A percentile compares a stretch with the other conserved stretches of the same genome.
Conservation (phyloP, 2,113 vertebrate species). For the Puffinus mauretanicus region DNA sequence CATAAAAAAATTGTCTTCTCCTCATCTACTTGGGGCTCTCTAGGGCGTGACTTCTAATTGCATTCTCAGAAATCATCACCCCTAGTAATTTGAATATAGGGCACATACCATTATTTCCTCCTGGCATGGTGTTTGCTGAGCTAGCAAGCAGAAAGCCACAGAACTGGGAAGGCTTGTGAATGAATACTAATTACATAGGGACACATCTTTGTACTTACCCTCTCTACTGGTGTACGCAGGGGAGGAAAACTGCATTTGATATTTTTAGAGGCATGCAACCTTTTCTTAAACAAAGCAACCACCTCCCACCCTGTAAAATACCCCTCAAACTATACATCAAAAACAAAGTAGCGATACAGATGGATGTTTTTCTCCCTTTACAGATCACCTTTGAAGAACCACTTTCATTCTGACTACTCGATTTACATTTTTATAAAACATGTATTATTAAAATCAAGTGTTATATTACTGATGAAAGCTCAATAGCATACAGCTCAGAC, state of each 20-base stretch:
- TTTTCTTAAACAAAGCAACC: not conserved
- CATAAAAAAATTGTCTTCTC: not conserved
- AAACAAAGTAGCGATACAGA: not conserved
- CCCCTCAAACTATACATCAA: not conserved
- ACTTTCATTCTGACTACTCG: not conserved
- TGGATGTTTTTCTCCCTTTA: not conserved
- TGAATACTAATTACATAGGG: not conserved
- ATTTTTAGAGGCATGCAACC: not conserved
- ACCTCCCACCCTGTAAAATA: not conserved
- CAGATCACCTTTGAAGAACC: not conserved
- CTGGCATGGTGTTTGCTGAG: not conserved
- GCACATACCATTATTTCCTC: not conserved
- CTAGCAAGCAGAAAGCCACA: not conserved
- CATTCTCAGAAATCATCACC: not conserved
- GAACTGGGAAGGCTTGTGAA: not conserved
- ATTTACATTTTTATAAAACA: not conserved
- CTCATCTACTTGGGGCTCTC: not conserved
- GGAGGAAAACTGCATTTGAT: not conserved
- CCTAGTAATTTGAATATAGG: not conserved
- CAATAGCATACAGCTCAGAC: not conserved
- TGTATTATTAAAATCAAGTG: not conserved
- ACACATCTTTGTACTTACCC: not conserved
- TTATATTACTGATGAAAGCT: not conserved
- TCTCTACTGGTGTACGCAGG: not conserved
- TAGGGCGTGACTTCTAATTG: not conserved